Conservation (phyloP, 2,888 invertebrate genomes). For the Amaurobius ferox region DNA sequence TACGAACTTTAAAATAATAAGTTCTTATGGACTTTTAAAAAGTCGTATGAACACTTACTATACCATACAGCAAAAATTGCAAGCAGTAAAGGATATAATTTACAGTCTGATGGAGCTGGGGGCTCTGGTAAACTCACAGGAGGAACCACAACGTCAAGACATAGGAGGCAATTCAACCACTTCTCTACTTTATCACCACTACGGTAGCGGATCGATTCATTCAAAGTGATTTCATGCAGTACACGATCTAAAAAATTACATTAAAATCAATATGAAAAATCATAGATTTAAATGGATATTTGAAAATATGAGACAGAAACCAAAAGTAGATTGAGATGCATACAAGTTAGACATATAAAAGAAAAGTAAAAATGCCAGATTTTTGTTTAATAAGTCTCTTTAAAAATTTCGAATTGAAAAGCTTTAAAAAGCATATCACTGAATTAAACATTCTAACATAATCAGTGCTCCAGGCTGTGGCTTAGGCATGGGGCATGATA, state of each 20-base stretch:
- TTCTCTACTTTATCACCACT: slow-evolving; percentile 88
- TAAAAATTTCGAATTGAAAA: too few relatives aligned
- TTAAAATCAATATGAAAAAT: not conserved
- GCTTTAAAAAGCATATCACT: too few relatives aligned
- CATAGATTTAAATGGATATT: too few relatives aligned
- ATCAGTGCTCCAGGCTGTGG: too few relatives aligned
- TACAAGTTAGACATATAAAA: too few relatives aligned
- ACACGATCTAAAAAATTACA: slow-evolving; percentile 76
- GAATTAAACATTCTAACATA: too few relatives aligned
- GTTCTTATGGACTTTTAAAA: not conserved
- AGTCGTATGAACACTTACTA: not conserved
- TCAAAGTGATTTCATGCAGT: slow-evolving; percentile 83
- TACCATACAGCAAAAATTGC: too few relatives aligned
- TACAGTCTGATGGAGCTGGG: slow-evolving; percentile 92
- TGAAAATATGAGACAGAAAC: too few relatives aligned
- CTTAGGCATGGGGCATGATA: too few relatives aligned
- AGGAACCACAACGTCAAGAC: slow-evolving; percentile 89
- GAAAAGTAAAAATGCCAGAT: too few relatives aligned
- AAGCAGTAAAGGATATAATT: slow-evolving; percentile 84
- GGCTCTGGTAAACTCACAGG: slow-evolving; percentile 86
- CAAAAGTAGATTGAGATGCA: too few relatives aligned
- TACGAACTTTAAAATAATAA: not conserved
- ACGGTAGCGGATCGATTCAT: slow-evolving; percentile 96
- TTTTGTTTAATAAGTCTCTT: too few relatives aligned
- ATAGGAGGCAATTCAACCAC: slow-evolving; percentile 94